Evolutionary conservation across 2,888 invertebrate genomes (phyloP).

Genomic region (Caenorhabditis drosophilae): DNA sequence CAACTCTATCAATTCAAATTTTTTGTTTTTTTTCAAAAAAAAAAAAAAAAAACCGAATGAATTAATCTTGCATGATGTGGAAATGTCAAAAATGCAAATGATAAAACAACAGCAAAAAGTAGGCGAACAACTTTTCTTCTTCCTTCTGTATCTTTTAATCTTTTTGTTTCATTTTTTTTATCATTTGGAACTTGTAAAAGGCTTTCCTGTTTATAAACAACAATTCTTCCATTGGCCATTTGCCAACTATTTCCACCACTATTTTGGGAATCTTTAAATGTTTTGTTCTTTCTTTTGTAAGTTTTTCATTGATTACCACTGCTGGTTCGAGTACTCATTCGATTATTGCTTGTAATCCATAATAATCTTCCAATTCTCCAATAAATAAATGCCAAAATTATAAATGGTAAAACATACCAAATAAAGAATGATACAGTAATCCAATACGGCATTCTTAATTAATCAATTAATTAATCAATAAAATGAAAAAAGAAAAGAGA

Average conservation of each 20-base stretch:
- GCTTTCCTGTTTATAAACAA: conserved; percentile 46
- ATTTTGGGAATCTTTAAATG: conserved; percentile 36
- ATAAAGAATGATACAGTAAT: conserved; percentile 79
- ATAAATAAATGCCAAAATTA: conserved; percentile 81
- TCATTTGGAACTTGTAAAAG: conserved; percentile 41
- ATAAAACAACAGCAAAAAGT: conserved; percentile 85
- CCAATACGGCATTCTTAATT: conserved; percentile 41
- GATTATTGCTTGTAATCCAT: conserved; percentile 73
- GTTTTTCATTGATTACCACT: no score
- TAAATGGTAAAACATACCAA: conserved; percentile 82
- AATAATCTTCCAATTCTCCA: conserved; percentile 83
- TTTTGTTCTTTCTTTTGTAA: no score
- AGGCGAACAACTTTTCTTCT: conserved; percentile 77
- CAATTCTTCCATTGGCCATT: conserved; percentile 44
- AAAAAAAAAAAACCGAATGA: conserved; percentile 38
- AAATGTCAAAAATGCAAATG: conserved; percentile 86
- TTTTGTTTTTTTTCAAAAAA: conserved; percentile 2
- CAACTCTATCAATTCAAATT: conserved; percentile 47
- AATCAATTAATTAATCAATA: neutral
- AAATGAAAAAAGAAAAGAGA: no score
- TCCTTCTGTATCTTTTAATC: conserved; percentile 38
- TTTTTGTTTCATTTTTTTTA: conserved; percentile 17
- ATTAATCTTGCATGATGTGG: conserved; percentile 81
- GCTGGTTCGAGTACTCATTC: conserved; percentile 36
- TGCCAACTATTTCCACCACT: conserved; percentile 42